Evolutionary conservation across 37 sponge, comb jelly and placozoan genomes (phyloP).

Genomic region (Oopsacas minuta): DNA sequence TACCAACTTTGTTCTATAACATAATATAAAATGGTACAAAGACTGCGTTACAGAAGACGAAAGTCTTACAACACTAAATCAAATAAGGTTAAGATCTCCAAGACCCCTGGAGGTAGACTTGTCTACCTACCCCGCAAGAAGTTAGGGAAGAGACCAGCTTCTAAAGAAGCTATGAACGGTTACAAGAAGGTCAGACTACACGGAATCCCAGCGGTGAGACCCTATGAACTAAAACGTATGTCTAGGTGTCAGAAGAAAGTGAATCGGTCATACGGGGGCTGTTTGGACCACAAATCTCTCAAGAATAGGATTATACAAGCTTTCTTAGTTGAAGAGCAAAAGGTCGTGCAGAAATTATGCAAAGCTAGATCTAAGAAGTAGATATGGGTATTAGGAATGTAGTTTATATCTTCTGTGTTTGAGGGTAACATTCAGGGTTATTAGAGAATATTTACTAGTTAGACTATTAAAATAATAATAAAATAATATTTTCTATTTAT

Average conservation of each 20-base stretch:
- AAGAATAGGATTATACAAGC: slow-evolving; percentile 81
- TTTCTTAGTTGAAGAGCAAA: slow-evolving; percentile 91
- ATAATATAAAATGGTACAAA: slow-evolving; percentile 62
- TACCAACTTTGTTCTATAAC: no score
- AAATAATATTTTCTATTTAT: no score
- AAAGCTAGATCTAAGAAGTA: background rate
- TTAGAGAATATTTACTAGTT: no score
- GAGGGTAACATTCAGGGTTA: no score
- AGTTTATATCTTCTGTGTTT: no score
- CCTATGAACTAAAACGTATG: slow-evolving; percentile 51
- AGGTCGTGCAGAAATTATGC: slow-evolving; percentile 50
- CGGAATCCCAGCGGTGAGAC: slow-evolving; percentile 65
- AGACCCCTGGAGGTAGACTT: slow-evolving; percentile 79
- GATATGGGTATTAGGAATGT: background rate
- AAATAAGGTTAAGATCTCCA: slow-evolving; percentile 65
- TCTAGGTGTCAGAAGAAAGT: slow-evolving; percentile 73
- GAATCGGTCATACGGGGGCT: slow-evolving; percentile 71
- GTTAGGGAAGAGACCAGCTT: slow-evolving; percentile 49
- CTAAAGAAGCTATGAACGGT: slow-evolving; percentile 26
- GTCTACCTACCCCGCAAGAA: slow-evolving; percentile 82
- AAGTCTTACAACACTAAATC: slow-evolving; percentile 79
- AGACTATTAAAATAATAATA: no score
- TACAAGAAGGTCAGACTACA: slow-evolving; percentile 3
- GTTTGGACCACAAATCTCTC: slow-evolving; percentile 46
- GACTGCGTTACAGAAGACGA: slow-evolving; percentile 70